Evolutionary conservation across 2,888 invertebrate genomes (phyloP).

Genomic region (Podotricha telesiphe): DNA sequence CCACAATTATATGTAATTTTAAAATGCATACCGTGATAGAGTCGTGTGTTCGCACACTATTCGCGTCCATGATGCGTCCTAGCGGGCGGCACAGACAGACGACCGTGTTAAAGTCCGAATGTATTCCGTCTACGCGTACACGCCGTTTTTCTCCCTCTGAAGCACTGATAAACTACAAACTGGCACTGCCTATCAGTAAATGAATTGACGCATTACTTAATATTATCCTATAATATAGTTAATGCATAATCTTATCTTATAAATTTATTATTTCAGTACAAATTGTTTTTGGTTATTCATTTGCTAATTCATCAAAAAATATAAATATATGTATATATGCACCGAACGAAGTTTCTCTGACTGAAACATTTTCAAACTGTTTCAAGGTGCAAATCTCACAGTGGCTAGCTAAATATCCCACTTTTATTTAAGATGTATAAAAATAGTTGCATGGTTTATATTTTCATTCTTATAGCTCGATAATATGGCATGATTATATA

Average conservation of each 20-base stretch:
- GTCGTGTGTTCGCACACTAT: slow-evolving; percentile 51
- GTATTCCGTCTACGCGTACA: slow-evolving; percentile 54
- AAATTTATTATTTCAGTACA: slow-evolving; percentile 37
- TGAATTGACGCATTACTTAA: slow-evolving; percentile 53
- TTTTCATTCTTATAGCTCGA: too few relatives aligned
- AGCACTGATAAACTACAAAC: slow-evolving; percentile 63
- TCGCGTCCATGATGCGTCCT: slow-evolving; percentile 45
- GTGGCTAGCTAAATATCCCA: too few relatives aligned
- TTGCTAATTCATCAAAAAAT: background rate
- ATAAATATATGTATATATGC: background rate
- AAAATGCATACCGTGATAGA: slow-evolving; percentile 56
- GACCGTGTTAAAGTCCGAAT: slow-evolving; percentile 56
- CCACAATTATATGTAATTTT: slow-evolving; percentile 11
- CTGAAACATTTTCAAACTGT: background rate
- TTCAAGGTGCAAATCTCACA: background rate
- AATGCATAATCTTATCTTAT: slow-evolving; percentile 45
- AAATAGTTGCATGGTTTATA: background rate
- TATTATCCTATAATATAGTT: slow-evolving; percentile 44
- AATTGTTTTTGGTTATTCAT: slow-evolving; percentile 16
- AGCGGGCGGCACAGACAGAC: slow-evolving; percentile 51
- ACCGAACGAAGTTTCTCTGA: background rate
- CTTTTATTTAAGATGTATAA: background rate
- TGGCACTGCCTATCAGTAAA: slow-evolving; percentile 59
- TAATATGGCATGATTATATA: too few relatives aligned
- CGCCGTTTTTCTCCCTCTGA: slow-evolving; percentile 56